Base-by-base conservation (phyloP, 1,140 invertebrate species). In the Drosophila repletoides region DNA sequence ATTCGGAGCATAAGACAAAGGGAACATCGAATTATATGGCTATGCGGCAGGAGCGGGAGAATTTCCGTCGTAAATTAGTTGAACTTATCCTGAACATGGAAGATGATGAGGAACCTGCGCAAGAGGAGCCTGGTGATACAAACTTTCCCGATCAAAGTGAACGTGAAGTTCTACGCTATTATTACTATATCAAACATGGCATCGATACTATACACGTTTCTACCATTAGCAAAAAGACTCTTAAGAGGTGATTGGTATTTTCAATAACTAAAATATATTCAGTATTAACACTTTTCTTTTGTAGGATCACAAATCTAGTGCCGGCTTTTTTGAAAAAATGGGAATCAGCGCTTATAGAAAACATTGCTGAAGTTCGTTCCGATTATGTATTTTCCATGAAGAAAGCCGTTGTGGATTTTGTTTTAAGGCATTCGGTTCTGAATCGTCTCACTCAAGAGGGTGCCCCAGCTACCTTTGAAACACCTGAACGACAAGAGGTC, bases 151-250 rank as follows among this genome's bases (percentile, higher is more conserved):
- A 92, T 10, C 91, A 92, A 5, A 91, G 93, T 22, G 94, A 96
- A 72, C 93, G 93, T 52, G 93, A 95, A 77, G 90, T 95, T 67
- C 89, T 96, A 71, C 92, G 95, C 67, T 98, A 98, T 91, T 96
- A 97, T 88, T 97, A 97, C 91, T 98, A 97, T 76, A 94, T 98
- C 46, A 94, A 95, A 79, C 94, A 97, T 90, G 97, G 96, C 0
- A 94, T 98, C 24, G 96, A 97, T 84, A 96, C 96, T 28, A 93
- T 94, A 49, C 94, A 97, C 88, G 95, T 98, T 0, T 94, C 96
- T 12, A 94, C 96, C 1, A 93, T 98, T 89, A 92, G 93, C 83
- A 92, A 92, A 68, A 91, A 92, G 91, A 91, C 94, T 79, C 90
- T 93, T 31, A 88, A 92, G 24, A 91, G 91, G 93, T 93, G 76